Conservation (phyloP, 2,113 vertebrate genomes). For the Galeopterus variegatus region DNA sequence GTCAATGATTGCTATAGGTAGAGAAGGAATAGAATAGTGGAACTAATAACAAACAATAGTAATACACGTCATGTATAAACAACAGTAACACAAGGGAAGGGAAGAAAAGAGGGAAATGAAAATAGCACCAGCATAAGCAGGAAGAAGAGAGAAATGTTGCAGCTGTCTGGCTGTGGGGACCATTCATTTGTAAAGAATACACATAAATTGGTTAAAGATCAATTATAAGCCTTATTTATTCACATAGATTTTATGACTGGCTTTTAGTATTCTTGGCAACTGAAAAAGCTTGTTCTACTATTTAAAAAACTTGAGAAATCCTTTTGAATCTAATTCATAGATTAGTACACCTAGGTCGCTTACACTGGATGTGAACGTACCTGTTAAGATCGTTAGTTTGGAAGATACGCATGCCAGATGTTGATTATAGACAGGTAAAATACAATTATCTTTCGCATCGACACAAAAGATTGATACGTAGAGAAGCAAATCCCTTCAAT, state of each 20-base stretch:
- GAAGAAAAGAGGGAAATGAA: neutral
- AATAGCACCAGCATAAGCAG: neutral
- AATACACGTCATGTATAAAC: neutral
- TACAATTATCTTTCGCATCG: neutral
- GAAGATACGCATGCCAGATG: neutral
- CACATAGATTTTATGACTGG: neutral
- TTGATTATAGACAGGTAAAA: neutral
- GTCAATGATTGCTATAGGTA: neutral
- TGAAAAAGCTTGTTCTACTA: neutral
- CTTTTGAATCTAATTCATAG: neutral
- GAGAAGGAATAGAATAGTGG: neutral
- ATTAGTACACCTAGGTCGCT: neutral
- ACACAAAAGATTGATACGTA: neutral
- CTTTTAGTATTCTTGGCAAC: neutral
- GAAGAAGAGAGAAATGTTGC: neutral
- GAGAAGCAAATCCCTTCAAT: neutral
- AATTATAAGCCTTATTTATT: constrained; percentile 38
- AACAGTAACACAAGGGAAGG: neutral
- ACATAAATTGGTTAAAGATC: neutral
- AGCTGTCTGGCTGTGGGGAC: neutral
- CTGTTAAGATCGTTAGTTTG: neutral
- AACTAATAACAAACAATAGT: neutral
- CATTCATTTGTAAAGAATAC: neutral
- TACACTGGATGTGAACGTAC: neutral
- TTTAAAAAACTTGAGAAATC: constrained; percentile 1